These are phyloP conservation scores for Dynastes maya DNA, from an alignment of 2,888 invertebrate species.

Conservation along the genomic window DNA sequence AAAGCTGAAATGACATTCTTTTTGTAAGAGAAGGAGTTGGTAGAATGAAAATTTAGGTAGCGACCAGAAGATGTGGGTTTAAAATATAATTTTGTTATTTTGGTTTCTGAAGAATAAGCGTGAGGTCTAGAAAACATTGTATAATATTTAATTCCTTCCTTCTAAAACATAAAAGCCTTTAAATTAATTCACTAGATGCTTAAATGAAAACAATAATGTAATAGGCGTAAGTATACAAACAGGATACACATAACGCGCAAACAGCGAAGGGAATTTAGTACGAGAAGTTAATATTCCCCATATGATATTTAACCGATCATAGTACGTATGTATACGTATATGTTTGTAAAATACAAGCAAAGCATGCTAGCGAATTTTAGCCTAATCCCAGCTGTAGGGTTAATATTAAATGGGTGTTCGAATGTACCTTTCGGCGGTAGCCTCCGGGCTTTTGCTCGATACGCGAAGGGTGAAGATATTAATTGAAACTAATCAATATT, in stretches of 20 bases:
- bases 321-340: neutral
- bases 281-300: constrained; percentile 19
- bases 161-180: no score
- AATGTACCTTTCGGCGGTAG: constrained; percentile 64
- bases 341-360: constrained; percentile 54
- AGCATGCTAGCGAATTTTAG: constrained; percentile 53
- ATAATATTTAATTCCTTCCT: no score
- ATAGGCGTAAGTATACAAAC: neutral
- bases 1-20: no score
- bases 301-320: constrained; percentile 45
- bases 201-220: neutral
- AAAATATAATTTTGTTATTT: no score
- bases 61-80: no score
- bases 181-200: no score
- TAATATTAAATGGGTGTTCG: constrained; percentile 67
- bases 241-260: neutral
- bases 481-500: constrained; percentile 69
- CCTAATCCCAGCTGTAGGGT: constrained; percentile 59
- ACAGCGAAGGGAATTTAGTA: neutral
- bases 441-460: constrained; percentile 52
- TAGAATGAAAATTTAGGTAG: no score
- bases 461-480: constrained; percentile 62
- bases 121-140: no score
- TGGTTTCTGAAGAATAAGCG: no score
- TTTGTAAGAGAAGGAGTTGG: no score